Percentiles rank a stretch among this genome's conserved stretches.
phyloP scores from a whole-genome alignment of 2,113 vertebrate genomes.

The Pampusana beccarii region DNA sequence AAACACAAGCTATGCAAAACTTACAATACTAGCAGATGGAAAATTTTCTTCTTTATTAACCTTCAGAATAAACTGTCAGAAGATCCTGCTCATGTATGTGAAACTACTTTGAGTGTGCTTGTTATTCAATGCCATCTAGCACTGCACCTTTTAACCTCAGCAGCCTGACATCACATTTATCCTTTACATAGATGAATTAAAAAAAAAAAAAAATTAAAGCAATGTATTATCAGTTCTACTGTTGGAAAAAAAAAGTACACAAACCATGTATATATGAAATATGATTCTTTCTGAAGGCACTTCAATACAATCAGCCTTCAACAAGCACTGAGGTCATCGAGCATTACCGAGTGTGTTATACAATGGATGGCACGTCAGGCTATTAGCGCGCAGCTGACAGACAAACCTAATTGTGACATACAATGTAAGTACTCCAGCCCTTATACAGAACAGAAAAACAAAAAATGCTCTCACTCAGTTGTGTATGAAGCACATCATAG shows the following conservation, averaged over 20 bases:
- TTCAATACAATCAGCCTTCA: neutral
- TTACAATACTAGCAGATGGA: neutral
- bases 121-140: neutral
- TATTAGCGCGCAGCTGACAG: neutral
- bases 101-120: neutral
- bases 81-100: neutral
- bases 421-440: neutral
- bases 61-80: neutral
- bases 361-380: neutral
- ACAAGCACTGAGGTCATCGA: neutral
- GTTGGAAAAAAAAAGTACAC: neutral
- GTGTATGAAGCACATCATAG: neutral
- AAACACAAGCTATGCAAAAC: neutral
- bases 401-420: neutral
- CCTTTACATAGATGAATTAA: neutral
- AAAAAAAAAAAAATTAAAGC: neutral
- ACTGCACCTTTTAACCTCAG: neutral
- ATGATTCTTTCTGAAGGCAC: neutral
- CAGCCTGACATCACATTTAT: neutral
- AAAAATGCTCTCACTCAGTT: neutral
- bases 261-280: neutral
- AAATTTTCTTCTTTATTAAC: slow-evolving; percentile 4
- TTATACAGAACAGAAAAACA: neutral
- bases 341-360: neutral
- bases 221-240: neutral